Evolutionary conservation across 2,888 invertebrate species (phyloP), one percentile per base, ranked within the genome.

Genomic region (Alviniconcha strummeri): DNA sequence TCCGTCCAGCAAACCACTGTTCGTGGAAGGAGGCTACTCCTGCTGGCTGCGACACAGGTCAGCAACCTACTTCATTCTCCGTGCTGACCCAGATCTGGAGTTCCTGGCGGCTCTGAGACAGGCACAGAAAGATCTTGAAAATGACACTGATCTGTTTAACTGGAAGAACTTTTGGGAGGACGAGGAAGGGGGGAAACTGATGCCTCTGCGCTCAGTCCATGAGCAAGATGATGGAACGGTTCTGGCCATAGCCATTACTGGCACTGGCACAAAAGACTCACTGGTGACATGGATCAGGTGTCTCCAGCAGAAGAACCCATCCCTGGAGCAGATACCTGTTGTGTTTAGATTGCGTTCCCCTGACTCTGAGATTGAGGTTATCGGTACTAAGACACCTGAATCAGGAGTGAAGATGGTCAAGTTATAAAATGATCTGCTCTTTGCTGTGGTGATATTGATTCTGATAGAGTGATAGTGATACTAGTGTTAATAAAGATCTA

Each of bases 191-290:
- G 84, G 81, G 67, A 78, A 83, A 7, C 64, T 92, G 15, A 87
- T 89, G 17, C 93, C 95, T 4, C 93, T 95, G 85, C 96, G 96
- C 13, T 96, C 96, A 56, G 96, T 98, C 1, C 98, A 99, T 93
- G 97, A 98, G 93, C 98, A 99, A 94, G 96, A 97, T 83, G 98
- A 99, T 94, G 98, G 98, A 6, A 96, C 96, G 0, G 96, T 98
- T 90, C 95, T 97, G 88, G 96, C 96, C 11, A 95, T 98, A 81
- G 98, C 98, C 94, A 97, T 97, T 56, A 98, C 98, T 84, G 98
- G 98, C 81, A 96, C 97, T 13, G 97, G 97, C 19, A 90, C 92
- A 7, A 94, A 97, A 94, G 98, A 98, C 94, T 98, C 98, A 0
- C 94, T 99, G 9, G 94, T 98, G n/a, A 97, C 98, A 0, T 93